Base-by-base conservation (phyloP, 2,888 invertebrate genomes). In the Apeira syringaria region DNA sequence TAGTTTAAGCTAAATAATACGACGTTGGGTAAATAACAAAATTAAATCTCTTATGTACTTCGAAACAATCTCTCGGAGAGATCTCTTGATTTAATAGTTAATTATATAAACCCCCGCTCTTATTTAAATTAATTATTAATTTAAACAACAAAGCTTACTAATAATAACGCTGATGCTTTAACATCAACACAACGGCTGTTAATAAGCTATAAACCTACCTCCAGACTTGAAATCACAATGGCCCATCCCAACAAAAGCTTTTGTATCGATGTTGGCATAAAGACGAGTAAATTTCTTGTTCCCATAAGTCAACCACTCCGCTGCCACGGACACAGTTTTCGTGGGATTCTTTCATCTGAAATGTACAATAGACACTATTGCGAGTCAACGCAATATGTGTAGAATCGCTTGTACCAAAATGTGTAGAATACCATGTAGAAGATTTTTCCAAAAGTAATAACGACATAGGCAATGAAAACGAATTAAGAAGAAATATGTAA, bases 191-290 rank as follows among this genome's bases (percentile, higher is more conserved):
- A 41, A 39, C 27, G 24, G 9, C 25, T 36, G 27, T 22, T 37
- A 41, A 40, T 35, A 44, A 41, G 50, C 40, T 48, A 18, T 42
- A 28, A 42, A 53, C 50, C 40, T 45, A 42, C 42, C 47, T 37
- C 27, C 45, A 42, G 37, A 37, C 44, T 28, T 20, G 34, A 28
- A 9, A 38, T 50, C 46, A 58, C 60, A 59, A 61, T 48, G 49
- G 51, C 24, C 28, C 27, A 26, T 34, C 27, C 17, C 24, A 40
- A 64, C 61, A 64, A 60, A 56, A 53, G 56, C 57, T 43, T 50
- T 60, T 60, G 57, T 59, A 53, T 50, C 46, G 46, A 45, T 45
- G 41, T 35, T 26, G 37, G 47, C 40, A 42, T 54, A 55, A 52
- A 50, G 48, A 38, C 39, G 42, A 50, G 45, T 53, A 52, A 55